Conservation (phyloP, 2,888 invertebrate genomes). For the Apotomis betuletana region DNA sequence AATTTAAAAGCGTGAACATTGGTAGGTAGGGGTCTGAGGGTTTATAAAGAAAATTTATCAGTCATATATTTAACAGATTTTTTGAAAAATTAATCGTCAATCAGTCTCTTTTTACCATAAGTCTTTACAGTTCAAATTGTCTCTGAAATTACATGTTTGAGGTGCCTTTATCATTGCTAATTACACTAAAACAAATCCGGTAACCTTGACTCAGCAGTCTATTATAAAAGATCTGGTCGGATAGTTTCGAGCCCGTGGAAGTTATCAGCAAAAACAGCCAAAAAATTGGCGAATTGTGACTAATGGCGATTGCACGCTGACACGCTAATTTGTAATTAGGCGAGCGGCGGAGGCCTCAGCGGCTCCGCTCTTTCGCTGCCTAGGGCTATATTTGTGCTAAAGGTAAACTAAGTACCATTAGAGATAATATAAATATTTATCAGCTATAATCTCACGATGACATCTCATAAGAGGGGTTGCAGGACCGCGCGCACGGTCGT, state of each 20-base stretch:
- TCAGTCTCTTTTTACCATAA: too few relatives aligned
- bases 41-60: too few relatives aligned
- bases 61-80: too few relatives aligned
- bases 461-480: not conserved
- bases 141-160: not conserved
- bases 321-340: slow-evolving; percentile 38
- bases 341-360: slow-evolving; percentile 17
- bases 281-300: slow-evolving; percentile 38
- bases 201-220: slow-evolving; percentile 33
- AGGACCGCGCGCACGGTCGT: too few relatives aligned
- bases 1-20: too few relatives aligned
- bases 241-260: slow-evolving; percentile 29
- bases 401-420: too few relatives aligned
- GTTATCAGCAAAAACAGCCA: slow-evolving; percentile 28
- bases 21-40: too few relatives aligned
- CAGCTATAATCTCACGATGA: not conserved
- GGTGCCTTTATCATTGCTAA: not conserved
- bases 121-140: not conserved
- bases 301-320: slow-evolving; percentile 34
- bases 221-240: slow-evolving; percentile 30
- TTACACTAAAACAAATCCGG: slow-evolving; percentile 24
- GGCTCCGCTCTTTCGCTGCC: not conserved
- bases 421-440: too few relatives aligned
- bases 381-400: not conserved
- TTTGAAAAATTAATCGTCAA: too few relatives aligned